Base-by-base conservation (phyloP, 2,113 vertebrate genomes). In the Sarotherodon lohbergeri region DNA sequence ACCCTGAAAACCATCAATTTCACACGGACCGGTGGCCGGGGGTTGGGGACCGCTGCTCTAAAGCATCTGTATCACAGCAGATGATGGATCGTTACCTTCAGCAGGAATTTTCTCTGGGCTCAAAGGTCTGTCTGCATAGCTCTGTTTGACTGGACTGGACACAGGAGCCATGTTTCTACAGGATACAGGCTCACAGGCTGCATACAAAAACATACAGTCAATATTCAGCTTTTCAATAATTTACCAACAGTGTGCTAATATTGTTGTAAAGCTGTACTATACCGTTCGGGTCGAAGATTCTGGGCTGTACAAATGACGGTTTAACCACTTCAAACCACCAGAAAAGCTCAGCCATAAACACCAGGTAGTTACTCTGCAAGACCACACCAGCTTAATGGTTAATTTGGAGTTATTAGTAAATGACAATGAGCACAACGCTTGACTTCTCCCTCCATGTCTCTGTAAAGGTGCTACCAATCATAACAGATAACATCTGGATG, bases 241-340 rank as follows among this genome's bases (percentile, higher is more conserved):
- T 34, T 6, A 79, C 43, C 39, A 66, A 34, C 0, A 50, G 27
- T 11, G 32, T 83, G 34, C 29, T n/a, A 36, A 88, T 82, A 36
- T 82, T 24, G 36, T 24, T 55, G 8, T 59, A 4, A 73, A 66
- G 56, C n/a, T 17, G 48, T 57, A 73, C 85, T 24, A 59, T 96
- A 99, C 97, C 98, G 93, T 97, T 96, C 10, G 96, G 95, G 78
- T 97, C 81, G 82, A 97, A 95, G 63, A 96, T 95, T 83, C 98
- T 96, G 24, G 98, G 98, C 14, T 97, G 97, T 12, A 99, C 98
- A 90, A 99, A 99, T 2, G 98, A 98, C 3, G 98, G 98, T 91
- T 99, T 99, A 85, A 99, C 99, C 13, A 99, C 98, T 96, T 99
- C 98, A 93, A 99, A 99, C 98, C 99, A 99, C 99, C 99, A 99